phyloP scores from a whole-genome alignment of 2,797 vertebrate genomes.

The Pipistrellus pipistrellus region DNA sequence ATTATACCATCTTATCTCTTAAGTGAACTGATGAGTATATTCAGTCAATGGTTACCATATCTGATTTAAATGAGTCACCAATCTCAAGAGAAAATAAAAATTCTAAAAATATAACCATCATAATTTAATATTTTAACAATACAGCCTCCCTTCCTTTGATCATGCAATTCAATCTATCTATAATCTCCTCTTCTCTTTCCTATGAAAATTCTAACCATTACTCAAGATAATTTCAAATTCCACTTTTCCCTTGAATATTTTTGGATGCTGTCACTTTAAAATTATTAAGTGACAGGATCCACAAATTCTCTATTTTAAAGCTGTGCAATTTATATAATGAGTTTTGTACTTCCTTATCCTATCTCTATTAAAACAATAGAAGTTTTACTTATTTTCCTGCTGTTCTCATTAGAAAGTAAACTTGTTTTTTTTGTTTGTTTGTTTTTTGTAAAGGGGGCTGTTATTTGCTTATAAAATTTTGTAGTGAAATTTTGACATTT shows the following conservation, averaged over 20 bases:
- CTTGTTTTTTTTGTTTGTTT: neutral
- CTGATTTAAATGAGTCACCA: neutral
- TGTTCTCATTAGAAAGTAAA: neutral
- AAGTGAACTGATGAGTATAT: neutral
- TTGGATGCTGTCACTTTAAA: neutral
- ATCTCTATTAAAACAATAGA: neutral
- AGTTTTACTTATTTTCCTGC: neutral
- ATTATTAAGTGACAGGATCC: neutral
- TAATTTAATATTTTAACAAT: neutral
- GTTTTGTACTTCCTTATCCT: neutral
- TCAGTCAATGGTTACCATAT: neutral
- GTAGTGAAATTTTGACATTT: neutral
- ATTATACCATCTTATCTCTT: neutral
- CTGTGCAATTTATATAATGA: neutral
- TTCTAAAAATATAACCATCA: neutral
- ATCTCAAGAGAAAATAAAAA: conserved; percentile 22
- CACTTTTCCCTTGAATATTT: neutral
- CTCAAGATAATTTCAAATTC: neutral
- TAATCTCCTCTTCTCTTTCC: neutral
- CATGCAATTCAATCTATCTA: neutral
- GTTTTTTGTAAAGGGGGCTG: neutral
- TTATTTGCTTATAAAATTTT: neutral
- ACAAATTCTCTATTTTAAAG: neutral
- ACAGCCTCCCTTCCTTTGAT: neutral
- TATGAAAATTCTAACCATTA: neutral